Evolutionary conservation across 2,113 vertebrate genomes (phyloP), one percentile per base, ranked within the genome.

Genomic region (Tachuris rubrigastra): DNA sequence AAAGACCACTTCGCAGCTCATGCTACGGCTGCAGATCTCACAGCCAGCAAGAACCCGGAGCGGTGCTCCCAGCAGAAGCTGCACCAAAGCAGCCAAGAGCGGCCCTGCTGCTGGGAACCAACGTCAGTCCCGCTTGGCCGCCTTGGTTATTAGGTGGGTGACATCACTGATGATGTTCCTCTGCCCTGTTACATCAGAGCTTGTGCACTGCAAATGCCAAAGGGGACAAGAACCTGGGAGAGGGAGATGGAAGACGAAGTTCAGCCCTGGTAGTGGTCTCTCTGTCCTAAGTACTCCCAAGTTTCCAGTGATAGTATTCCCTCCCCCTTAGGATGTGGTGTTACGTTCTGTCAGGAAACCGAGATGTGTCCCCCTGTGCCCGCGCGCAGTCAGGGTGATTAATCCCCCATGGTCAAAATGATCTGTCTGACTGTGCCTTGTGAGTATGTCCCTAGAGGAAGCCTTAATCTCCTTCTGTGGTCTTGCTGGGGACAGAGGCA

Each of bases 301-400:
- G 22, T 14, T 44, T 31, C 41, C 10, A 59, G 6, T 8, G 30
- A 24, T 31, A 25, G n/a, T 63, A 31, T 59, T 85, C 10, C 33
- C 25, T 63, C 18, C 31, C 9, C 12, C 12, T 30, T 18, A 19
- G 49, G 33, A 37, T 22, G 58, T 14, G 33, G 19, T 13, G 8
- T 12, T 42, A 16, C 1, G 0, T 17, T 56, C 52, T 42, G 37
- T 15, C 1, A 1, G 35, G 41, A 41, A 60, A 50, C 46, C 0
- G 2, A 46, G 66, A 11, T 9, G n/a, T 17, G 1, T 28, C 7
- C 14, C 6, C 21, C 24, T 22, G 49, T 60, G 39, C 31, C 47
- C 52, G 31, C 13, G 2, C 0, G 0, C 14, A 8, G 19, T 2
- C 33, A 25, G 12, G 35, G 16, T 22, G 55, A 39, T 55, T 55